Percentiles rank a stretch among this genome's conserved stretches.
These are phyloP conservation scores for Ptychadena robeensis DNA, from an alignment of 2,797 vertebrate genomes.

Conservation along the genomic window DNA sequence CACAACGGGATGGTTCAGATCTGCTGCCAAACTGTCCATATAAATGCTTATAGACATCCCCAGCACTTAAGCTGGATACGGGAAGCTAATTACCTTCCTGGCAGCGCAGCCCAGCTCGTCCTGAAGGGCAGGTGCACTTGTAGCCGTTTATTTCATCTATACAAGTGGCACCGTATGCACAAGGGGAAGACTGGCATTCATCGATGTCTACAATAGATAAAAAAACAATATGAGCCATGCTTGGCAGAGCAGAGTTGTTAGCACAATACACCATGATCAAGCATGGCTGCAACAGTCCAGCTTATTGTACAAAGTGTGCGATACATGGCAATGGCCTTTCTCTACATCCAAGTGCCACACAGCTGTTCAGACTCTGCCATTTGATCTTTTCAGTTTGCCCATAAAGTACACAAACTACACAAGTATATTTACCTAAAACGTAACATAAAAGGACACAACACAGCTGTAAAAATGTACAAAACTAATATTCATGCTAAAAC, in stretches of 20 bases:
- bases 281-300: conserved; percentile 12
- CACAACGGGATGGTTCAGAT: background rate
- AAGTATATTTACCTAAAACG: background rate
- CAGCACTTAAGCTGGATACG: background rate
- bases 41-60: background rate
- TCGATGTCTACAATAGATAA: conserved; percentile 82
- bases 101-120: conserved; percentile 84
- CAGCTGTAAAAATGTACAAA: too few species aligned
- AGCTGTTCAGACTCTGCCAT: conserved; percentile 7
- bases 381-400: background rate
- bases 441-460: background rate
- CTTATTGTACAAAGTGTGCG: conserved; percentile 30
- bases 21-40: conserved; percentile 6
- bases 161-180: conserved; percentile 89
- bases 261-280: conserved; percentile 16
- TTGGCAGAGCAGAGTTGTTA: conserved; percentile 4
- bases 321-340: background rate
- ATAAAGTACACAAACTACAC: background rate
- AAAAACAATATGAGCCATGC: conserved; percentile 25
- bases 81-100: conserved; percentile 81
- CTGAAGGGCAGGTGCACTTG: conserved; percentile 86
- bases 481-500: too few species aligned
- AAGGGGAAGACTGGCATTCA: conserved; percentile 94
- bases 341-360: background rate
- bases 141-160: conserved; percentile 90